These are phyloP conservation scores for Asobara japonica DNA, from an alignment of 1,140 invertebrate genomes.

Conservation along the genomic window DNA sequence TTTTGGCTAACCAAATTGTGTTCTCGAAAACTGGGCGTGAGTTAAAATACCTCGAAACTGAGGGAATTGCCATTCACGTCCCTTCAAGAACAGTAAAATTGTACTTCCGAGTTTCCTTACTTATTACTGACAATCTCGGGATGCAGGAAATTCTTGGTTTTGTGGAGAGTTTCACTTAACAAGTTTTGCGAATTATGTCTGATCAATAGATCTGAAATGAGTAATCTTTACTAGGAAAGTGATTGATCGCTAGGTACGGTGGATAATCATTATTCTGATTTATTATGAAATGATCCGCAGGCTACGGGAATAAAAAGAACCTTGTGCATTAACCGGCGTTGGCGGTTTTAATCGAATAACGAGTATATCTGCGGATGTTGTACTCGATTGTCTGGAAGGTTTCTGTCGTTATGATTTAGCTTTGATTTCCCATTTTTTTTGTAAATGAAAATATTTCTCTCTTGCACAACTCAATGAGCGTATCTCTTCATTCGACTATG, in stretches of 20 bases:
- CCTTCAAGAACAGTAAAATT: slow-evolving; percentile 31
- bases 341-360: slow-evolving; percentile 41
- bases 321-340: slow-evolving; percentile 17
- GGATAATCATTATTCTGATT: slow-evolving; percentile 10
- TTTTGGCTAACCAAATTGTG: slow-evolving; percentile 40
- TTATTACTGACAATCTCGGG: slow-evolving; percentile 55
- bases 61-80: slow-evolving; percentile 40
- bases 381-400: slow-evolving; percentile 48
- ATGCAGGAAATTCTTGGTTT: slow-evolving; percentile 51
- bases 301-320: slow-evolving; percentile 21
- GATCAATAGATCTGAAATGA: slow-evolving; percentile 33
- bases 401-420: slow-evolving; percentile 44
- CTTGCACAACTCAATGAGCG: slow-evolving; percentile 39
- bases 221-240: slow-evolving; percentile 37
- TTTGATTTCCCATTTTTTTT: slow-evolving; percentile 36
- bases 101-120: slow-evolving; percentile 43
- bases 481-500: slow-evolving; percentile 37
- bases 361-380: slow-evolving; percentile 43
- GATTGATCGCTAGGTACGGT: slow-evolving; percentile 34
- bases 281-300: slow-evolving; percentile 3
- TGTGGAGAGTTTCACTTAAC: slow-evolving; percentile 44
- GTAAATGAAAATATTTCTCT: slow-evolving; percentile 42
- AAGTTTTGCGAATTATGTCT: slow-evolving; percentile 51
- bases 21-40: slow-evolving; percentile 44
- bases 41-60: slow-evolving; percentile 42